Conservation (phyloP, 2,888 invertebrate genomes). For the Pasiphila rectangulata region DNA sequence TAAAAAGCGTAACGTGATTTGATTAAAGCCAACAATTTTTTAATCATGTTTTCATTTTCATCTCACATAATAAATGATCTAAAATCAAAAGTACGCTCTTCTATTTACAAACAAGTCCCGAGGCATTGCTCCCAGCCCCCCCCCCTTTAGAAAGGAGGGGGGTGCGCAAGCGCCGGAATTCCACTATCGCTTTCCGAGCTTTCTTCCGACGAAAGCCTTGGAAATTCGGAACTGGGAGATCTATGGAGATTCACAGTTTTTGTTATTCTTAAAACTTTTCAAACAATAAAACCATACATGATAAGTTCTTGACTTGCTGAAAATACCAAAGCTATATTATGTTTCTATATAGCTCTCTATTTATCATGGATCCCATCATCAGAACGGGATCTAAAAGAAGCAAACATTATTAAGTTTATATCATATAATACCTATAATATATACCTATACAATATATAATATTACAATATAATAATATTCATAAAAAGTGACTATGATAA, state of each 20-base stretch:
- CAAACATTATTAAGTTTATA: too few relatives aligned
- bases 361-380: too few relatives aligned
- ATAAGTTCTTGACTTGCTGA: background rate
- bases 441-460: too few relatives aligned
- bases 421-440: too few relatives aligned
- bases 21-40: background rate
- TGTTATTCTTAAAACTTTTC: background rate
- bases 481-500: too few relatives aligned
- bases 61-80: conserved; percentile 25
- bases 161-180: conserved; percentile 63
- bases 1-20: background rate
- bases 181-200: conserved; percentile 79
- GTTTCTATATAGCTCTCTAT: too few relatives aligned
- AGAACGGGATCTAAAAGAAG: too few relatives aligned
- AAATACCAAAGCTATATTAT: too few relatives aligned
- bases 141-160: conserved; percentile 14
- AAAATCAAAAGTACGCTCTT: conserved; percentile 38
- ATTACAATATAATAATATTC: too few relatives aligned
- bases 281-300: background rate
- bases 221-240: conserved; percentile 56
- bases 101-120: conserved; percentile 43
- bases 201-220: conserved; percentile 74
- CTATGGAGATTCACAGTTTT: conserved; percentile 41
- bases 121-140: conserved; percentile 53
- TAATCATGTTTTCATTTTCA: conserved; percentile 30